Percentiles rank a stretch among this genome's conserved stretches.
Evolutionary conservation across 2,888 invertebrate species (phyloP).

Genomic region (Ophion obscuratus): DNA sequence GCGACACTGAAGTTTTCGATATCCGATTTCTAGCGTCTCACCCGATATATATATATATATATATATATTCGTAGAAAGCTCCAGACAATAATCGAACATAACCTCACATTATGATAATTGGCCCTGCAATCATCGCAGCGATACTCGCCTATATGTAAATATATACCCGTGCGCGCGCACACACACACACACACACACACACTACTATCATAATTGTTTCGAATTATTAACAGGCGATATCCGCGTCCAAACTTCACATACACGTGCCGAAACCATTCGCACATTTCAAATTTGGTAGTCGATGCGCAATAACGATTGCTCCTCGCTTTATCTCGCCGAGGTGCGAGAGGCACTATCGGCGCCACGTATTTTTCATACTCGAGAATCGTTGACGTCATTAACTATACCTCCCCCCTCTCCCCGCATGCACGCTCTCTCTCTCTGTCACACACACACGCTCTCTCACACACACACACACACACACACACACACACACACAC

Average conservation of each 20-base stretch:
- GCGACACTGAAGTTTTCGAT: no score
- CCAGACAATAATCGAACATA: slow-evolving; percentile 34
- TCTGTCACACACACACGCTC: no score
- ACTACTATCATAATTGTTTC: slow-evolving; percentile 49
- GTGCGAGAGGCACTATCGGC: not conserved
- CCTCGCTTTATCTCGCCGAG: not conserved
- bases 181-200: not conserved
- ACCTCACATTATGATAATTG: not conserved
- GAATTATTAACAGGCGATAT: slow-evolving; percentile 52
- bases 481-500: no score
- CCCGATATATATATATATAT: not conserved
- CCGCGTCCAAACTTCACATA: slow-evolving; percentile 46
- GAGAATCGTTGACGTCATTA: not conserved
- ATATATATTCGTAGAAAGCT: slow-evolving; percentile 26
- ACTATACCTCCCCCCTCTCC: not conserved
- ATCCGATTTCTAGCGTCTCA: not conserved
- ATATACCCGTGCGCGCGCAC: no score
- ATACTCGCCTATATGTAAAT: not conserved
- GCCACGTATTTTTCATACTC: not conserved
- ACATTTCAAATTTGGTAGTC: slow-evolving; percentile 9
- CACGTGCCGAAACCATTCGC: slow-evolving; percentile 5
- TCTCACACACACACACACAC: no score
- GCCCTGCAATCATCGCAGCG: not conserved
- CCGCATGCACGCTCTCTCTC: no score
- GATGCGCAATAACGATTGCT: not conserved